Base-by-base conservation (phyloP, 2,113 vertebrate genomes). In the Thomomys bottae region DNA sequence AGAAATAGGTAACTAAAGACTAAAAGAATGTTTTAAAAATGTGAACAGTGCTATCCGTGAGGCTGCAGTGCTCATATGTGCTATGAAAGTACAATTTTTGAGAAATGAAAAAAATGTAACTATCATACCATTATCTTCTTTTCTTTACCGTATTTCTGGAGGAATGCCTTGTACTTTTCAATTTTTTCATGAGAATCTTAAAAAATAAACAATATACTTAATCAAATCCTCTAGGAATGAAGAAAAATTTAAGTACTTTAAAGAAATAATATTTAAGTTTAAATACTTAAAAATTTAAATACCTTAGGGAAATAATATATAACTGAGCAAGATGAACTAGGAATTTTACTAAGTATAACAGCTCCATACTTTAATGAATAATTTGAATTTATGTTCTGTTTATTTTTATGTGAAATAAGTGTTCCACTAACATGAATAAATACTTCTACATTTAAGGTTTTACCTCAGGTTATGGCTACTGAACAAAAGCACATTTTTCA, bases 121-220 rank as follows among this genome's bases (percentile, higher is more conserved):
- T 92, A 79, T 32, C 21, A 78, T 85, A 96, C 95, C 93, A 91
- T 71, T 85, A 89, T 64, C 84, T 94, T 92, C 75, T 71, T 84
- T 36, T 9, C 57, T 77, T 90, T 95, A 34, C 5, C 10, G 73
- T 36, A 26, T 12, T 90, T 90, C 70, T 18, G 49, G 84, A 88
- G 17, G 95, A 83, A 49, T 71, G 80, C 30, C 45, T 87, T 71
- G 73, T 91, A 21, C 92, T 2, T 63, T 85, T 82, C 61, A 64
- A 93, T 1, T 26, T 94, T 88, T 85, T 20, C 23, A 80, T 45
- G 5, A 82, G 72, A 18, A 75, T 54, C 95, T 97, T 95, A 87
- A 75, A 94, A 93, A 71, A 92, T 87, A 89, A 5, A 70, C 2
- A 81, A 76, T 10, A 83, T 61, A 71, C 32, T 36, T 81, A 11